phyloP scores from a whole-genome alignment of 2,888 invertebrate genomes.

The Limnephilus rhombicus region DNA sequence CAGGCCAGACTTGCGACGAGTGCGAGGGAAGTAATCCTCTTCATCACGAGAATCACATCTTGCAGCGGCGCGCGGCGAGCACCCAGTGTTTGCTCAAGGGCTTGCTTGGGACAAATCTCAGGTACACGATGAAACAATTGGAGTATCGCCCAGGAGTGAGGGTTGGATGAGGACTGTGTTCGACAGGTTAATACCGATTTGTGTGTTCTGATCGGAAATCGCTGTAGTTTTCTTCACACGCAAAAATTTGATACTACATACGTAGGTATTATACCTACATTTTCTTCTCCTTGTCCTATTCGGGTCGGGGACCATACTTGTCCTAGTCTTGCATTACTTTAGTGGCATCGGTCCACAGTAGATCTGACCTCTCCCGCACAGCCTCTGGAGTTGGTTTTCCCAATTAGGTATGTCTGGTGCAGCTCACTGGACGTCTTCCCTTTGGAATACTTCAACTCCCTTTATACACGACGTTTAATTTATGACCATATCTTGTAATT shows the following conservation, averaged over 20 bases:
- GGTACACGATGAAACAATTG: neutral
- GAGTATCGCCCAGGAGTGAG: neutral
- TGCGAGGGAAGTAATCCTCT: constrained; percentile 36
- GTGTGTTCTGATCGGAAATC: neutral
- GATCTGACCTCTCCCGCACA: no score
- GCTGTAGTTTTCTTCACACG: neutral
- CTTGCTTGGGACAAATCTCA: constrained; percentile 31
- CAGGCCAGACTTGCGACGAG: neutral
- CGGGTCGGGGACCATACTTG: no score
- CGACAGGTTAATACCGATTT: neutral
- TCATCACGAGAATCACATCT: constrained; percentile 46
- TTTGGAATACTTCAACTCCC: no score
- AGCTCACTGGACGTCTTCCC: no score
- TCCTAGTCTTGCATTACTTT: no score
- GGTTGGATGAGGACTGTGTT: neutral
- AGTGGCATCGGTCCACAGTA: no score
- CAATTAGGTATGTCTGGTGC: no score
- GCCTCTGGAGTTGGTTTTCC: no score
- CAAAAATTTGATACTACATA: neutral
- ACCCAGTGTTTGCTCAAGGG: constrained; percentile 24
- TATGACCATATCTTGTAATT: no score
- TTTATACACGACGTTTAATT: no score
- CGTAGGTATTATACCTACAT: no score
- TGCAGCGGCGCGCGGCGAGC: constrained; percentile 11
- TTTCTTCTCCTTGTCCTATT: no score